Percentiles rank a stretch among this genome's conserved stretches.
Conservation (phyloP, 1,140 invertebrate species). For the Hycleus cichorii region DNA sequence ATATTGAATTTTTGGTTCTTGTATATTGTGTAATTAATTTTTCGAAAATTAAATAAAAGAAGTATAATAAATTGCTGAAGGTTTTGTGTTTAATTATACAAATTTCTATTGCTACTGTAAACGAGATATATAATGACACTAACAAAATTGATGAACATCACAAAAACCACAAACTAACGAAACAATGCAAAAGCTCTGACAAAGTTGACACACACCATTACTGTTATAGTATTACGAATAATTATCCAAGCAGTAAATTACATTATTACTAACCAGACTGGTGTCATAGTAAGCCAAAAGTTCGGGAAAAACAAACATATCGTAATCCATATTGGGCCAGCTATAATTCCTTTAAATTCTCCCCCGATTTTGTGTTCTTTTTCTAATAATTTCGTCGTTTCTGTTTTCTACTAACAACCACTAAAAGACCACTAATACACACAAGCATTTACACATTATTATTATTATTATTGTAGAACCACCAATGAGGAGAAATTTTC, state of each 20-base stretch:
- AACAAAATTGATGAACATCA: slow-evolving; percentile 12
- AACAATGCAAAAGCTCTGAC: slow-evolving; percentile 11
- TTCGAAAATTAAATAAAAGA: too few species aligned
- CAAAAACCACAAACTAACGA: slow-evolving; percentile 15
- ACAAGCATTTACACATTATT: neutral
- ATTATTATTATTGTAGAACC: neutral
- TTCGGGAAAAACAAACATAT: slow-evolving; percentile 38
- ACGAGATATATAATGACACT: slow-evolving; percentile 12
- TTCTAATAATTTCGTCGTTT: too few species aligned
- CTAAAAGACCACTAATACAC: too few species aligned
- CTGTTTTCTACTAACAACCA: too few species aligned
- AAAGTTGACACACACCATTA: too few species aligned
- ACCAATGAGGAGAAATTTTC: slow-evolving; percentile 2
- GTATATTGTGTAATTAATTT: too few species aligned
- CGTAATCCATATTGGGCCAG: slow-evolving; percentile 36
- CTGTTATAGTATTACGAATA: neutral
- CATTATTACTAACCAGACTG: slow-evolving; percentile 30
- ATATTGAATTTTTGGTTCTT: too few species aligned
- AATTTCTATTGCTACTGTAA: slow-evolving; percentile 3
- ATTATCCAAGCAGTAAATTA: slow-evolving; percentile 7
- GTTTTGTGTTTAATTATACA: slow-evolving; percentile 2
- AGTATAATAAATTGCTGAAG: too few species aligned
- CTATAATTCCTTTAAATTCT: too few species aligned
- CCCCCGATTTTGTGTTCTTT: too few species aligned
- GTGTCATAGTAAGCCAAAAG: slow-evolving; percentile 38